Base-by-base conservation (phyloP, 2,888 invertebrate genomes). In the Elmis aenea region DNA sequence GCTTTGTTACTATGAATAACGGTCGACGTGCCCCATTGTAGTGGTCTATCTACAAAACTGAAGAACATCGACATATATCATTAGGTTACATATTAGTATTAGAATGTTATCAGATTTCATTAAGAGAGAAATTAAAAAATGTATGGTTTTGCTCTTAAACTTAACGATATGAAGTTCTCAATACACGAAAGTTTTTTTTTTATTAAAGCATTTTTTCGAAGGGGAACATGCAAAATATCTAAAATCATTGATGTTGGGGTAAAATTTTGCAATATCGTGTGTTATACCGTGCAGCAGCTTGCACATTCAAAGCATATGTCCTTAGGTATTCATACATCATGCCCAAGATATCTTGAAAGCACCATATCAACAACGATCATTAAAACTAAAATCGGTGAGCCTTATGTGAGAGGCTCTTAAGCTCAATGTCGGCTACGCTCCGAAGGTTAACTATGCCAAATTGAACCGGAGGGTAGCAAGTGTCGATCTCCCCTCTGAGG, bases 1-100 rank as follows among this genome's bases (percentile, higher is more conserved):
- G 60, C 62, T 62, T 62, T 62, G 62, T 62, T 51, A 52, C 45
- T 52, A 52, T 51, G 60, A 61, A 61, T 62, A 62, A 62, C 64
- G 64, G 61, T 55, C 60, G 62, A 60, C 54, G 56, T 50, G 58
- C 51, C 47, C 61, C 45, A 64, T 66, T 66, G 63, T 64, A 57
- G 54, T 55, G n/a, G n/a, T 58, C 58, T 56, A 57, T 58, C 60
- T 57, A 54, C 46, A 45, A 45, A 47, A 49, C 51, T 43, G 47
- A 41, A 41, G 49, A 50, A 40, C 39, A 37, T 47, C 46, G 47
- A 48, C 48, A 48, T 48, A 40, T 43, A 40, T 46, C 38, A 24
- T 46, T 48, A 35, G 46, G 31, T 48, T 39, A n/a, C n/a, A n/a
- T n/a, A n/a, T 51, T 54, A 24, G 28, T 57, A 58, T 58, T 59